These are phyloP conservation scores for Steromphala cineraria DNA, from an alignment of 2,888 invertebrate species.

Conservation along the genomic window DNA sequence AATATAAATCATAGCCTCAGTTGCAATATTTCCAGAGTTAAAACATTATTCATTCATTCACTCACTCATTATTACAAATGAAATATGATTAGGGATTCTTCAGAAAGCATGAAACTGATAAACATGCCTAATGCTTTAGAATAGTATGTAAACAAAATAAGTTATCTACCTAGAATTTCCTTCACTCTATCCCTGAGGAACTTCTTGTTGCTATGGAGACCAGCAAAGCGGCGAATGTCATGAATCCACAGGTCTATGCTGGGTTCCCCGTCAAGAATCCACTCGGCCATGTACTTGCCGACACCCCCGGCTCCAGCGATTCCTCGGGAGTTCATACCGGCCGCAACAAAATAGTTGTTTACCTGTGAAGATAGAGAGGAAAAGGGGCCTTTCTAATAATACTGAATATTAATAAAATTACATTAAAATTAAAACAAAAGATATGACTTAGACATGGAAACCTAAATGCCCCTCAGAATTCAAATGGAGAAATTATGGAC, in stretches of 20 bases:
- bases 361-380: conserved; percentile 79
- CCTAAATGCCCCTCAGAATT: no score
- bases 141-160: background rate
- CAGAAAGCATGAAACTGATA: background rate
- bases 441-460: no score
- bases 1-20: no score
- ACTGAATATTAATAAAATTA: no score
- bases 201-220: conserved; percentile 94
- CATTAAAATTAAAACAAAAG: no score
- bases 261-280: conserved; percentile 88
- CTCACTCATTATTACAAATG: no score
- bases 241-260: conserved; percentile 90
- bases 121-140: background rate
- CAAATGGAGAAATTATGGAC: no score
- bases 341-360: conserved; percentile 91
- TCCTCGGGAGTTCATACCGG: conserved; percentile 97
- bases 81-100: no score
- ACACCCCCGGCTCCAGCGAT: conserved; percentile 95
- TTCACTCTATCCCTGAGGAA: conserved; percentile 92
- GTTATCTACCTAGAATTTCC: conserved; percentile 88
- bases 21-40: no score
- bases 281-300: conserved; percentile 91
- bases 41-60: no score
- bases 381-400: no score
- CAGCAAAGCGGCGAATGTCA: conserved; percentile 84